Evolutionary conservation across 2,113 vertebrate species (phyloP), one percentile per base, ranked within the genome.

Genomic region (Nettapus auritus): DNA sequence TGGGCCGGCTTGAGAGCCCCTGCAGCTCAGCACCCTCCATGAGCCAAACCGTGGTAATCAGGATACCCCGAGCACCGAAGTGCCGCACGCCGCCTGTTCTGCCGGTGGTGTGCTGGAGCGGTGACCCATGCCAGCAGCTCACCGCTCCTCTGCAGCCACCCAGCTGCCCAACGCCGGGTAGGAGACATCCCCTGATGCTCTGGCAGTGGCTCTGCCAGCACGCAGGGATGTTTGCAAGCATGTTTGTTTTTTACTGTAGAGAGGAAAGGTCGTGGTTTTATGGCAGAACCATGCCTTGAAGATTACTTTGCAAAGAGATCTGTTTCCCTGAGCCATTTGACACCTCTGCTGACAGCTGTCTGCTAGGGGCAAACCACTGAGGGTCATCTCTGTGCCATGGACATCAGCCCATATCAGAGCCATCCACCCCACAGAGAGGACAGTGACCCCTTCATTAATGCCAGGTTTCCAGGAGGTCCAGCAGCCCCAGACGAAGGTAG

Each of bases 111-210:
- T 74, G 88, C 84, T 89, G 88, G 57, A 91, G 60, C 16, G 89
- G 84, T 96, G 95, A 96, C 89, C 97, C 96, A 94, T 26, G 0
- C 50, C 55, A 46, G 82, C 84, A 53, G 48, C 62, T 86, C 60
- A 31, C 60, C 23, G 78, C 40, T 59, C 56, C 8, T 1, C 64
- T 23, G 55, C 82, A 28, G 55, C 29, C 77, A 33, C 64, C 28
- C 16, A 7, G 4, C 77, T 88, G 80, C 82, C 78, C 83, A 89
- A 69, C 70, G 28, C 29, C 2, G 0, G 5, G 53, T 21, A 26
- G 48, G 48, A 92, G 91, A 63, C 52, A 57, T 40, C 73, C 82
- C 64, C 73, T 68, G 56, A 68, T 79, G 62, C 74, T 33, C 82
- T 44, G 48, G 56, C 66, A 67, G 0, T 0, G 25, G 28, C 31